phyloP scores from a whole-genome alignment of 1,140 invertebrate species.

The Achatina immaculata region DNA sequence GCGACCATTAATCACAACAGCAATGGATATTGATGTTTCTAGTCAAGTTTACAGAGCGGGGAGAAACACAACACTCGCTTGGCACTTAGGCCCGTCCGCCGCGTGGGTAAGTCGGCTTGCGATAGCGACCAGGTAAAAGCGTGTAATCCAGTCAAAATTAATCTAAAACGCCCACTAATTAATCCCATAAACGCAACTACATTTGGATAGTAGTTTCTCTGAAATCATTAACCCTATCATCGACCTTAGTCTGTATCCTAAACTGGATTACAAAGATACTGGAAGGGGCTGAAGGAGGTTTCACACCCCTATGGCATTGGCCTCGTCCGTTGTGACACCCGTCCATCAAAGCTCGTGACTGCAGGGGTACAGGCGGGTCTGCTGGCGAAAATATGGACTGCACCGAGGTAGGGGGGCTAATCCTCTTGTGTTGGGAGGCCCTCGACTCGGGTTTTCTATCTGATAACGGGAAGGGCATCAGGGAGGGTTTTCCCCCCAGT shows the following conservation, averaged over 20 bases:
- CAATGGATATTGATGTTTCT: slow-evolving; percentile 68
- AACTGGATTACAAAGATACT: too few species aligned
- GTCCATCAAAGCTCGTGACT: slow-evolving; percentile 67
- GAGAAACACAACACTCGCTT: slow-evolving; percentile 68
- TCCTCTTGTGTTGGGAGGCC: slow-evolving; percentile 37
- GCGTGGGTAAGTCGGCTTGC: slow-evolving; percentile 35
- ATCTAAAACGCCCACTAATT: background rate
- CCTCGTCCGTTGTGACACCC: slow-evolving; percentile 67
- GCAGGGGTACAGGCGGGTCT: slow-evolving; percentile 60
- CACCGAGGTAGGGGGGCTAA: slow-evolving; percentile 57
- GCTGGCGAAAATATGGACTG: slow-evolving; percentile 61
- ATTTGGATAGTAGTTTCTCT: too few species aligned
- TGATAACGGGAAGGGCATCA: slow-evolving; percentile 39
- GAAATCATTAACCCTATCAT: too few species aligned
- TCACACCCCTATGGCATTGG: slow-evolving; percentile 52
- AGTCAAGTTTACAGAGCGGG: slow-evolving; percentile 68
- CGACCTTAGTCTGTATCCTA: too few species aligned
- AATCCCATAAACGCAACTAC: background rate
- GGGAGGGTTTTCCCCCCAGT: background rate
- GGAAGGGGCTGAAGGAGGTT: background rate
- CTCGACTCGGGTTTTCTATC: slow-evolving; percentile 28
- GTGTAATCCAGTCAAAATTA: background rate
- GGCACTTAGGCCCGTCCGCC: slow-evolving; percentile 60
- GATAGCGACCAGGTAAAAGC: slow-evolving; percentile 14
- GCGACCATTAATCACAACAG: slow-evolving; percentile 66